A percentile compares a stretch with the other conserved stretches of the same genome.
phyloP scores from a whole-genome alignment of 2,888 invertebrate species.

The Chaetogeoica ovagalla region DNA sequence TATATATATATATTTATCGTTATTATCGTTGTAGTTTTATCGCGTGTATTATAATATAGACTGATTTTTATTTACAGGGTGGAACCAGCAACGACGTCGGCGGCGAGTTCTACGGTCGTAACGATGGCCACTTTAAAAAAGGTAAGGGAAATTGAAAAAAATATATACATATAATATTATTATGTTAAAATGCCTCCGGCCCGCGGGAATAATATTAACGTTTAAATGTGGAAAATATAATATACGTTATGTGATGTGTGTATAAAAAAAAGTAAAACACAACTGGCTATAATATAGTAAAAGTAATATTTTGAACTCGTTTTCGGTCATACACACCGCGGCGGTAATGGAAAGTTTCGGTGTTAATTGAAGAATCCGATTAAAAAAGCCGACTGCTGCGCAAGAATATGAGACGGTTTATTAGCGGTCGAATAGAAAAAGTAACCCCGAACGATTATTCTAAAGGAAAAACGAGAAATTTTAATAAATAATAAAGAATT shows the following conservation, averaged over 20 bases:
- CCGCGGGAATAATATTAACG: no score
- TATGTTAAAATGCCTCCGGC: no score
- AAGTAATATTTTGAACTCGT: no score
- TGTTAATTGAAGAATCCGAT: not conserved
- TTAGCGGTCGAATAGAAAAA: not conserved
- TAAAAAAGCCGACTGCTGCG: not conserved
- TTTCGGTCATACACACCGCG: no score
- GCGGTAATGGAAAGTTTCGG: not conserved
- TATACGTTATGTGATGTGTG: no score
- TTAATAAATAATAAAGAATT: conserved; percentile 24
- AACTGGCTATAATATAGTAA: no score
- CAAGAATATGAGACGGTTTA: not conserved
- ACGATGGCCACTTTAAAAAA: conserved; percentile 56
- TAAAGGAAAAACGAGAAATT: conserved; percentile 20
- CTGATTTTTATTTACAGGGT: conserved; percentile 30
- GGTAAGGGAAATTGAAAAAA: conserved; percentile 51
- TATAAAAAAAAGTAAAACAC: no score
- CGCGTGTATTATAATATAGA: not conserved
- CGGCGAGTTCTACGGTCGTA: conserved; percentile 54
- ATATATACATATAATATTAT: no score
- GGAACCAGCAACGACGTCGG: conserved; percentile 34
- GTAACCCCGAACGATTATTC: conserved; percentile 5
- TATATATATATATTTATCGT: no score
- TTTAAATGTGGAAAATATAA: no score
- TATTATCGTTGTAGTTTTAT: not conserved